Evolutionary conservation across 2,797 vertebrate species (phyloP).

Genomic region (Dallia pectoralis): DNA sequence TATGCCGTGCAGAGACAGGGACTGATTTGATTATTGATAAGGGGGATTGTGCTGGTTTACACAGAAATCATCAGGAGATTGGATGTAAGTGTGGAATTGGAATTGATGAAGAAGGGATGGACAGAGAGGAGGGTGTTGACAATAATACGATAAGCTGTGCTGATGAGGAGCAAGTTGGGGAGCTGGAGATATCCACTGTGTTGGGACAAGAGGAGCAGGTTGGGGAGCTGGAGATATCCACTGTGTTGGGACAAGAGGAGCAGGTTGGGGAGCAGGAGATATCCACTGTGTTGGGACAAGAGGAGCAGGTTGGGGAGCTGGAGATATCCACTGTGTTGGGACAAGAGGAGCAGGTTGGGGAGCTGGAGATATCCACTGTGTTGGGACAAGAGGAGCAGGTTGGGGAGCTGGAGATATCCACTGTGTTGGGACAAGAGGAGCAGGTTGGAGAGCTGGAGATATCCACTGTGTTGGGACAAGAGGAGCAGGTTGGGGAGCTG

Average conservation of each 20-base stretch:
- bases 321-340: constrained; percentile 43
- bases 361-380: constrained; percentile 61
- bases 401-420: constrained; percentile 66
- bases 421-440: constrained; percentile 55
- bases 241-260: constrained; percentile 48
- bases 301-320: constrained; percentile 46
- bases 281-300: constrained; percentile 45
- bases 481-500: constrained; percentile 51
- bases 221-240: constrained; percentile 42
- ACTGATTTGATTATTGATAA: background rate
- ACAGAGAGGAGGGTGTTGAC: constrained; percentile 14
- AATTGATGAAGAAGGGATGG: constrained; percentile 6
- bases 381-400: constrained; percentile 38
- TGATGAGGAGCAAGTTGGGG: constrained; percentile 49
- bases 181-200: constrained; percentile 46
- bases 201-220: constrained; percentile 51
- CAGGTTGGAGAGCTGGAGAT: constrained; percentile 60
- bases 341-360: constrained; percentile 58
- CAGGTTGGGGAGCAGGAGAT: constrained; percentile 38
- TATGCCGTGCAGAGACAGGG: background rate
- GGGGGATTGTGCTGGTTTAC: constrained; percentile 4
- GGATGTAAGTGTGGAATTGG: constrained; percentile 19
- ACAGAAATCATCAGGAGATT: constrained; percentile 58
- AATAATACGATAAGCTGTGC: constrained; percentile 64
- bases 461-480: no score